Percentiles rank a stretch among this genome's conserved stretches.
These are phyloP conservation scores for Mesochorus sp. DNA, from an alignment of 2,888 invertebrate genomes.

Conservation along the genomic window DNA sequence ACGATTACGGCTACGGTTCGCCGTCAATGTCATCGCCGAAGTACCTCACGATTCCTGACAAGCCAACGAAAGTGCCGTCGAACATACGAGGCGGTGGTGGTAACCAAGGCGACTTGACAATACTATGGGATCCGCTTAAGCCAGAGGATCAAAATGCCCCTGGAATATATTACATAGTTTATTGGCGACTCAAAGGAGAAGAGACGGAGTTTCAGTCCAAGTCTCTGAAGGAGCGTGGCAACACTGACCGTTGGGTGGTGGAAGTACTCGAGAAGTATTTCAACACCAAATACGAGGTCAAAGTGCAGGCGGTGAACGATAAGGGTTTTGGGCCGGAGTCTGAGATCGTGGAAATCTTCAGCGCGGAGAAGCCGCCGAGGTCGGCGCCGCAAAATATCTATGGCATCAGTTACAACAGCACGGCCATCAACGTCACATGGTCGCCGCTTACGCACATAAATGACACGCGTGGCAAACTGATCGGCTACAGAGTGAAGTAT, in stretches of 20 bases:
- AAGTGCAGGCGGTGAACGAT: constrained; percentile 92
- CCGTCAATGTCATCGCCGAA: constrained; percentile 93
- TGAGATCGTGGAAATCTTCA: constrained; percentile 88
- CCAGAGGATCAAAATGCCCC: constrained; percentile 93
- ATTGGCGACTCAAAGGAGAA: constrained; percentile 90
- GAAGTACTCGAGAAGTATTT: constrained; percentile 89
- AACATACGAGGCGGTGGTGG: constrained; percentile 97
- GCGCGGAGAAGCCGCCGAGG: constrained; percentile 96
- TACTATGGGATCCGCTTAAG: constrained; percentile 92
- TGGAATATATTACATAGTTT: constrained; percentile 94
- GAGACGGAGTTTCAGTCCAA: constrained; percentile 90
- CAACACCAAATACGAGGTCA: constrained; percentile 92
- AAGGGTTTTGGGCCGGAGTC: constrained; percentile 93
- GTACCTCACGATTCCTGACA: constrained; percentile 91
- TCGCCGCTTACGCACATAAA: constrained; percentile 91
- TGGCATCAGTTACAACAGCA: constrained; percentile 93
- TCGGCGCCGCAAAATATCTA: constrained; percentile 92
- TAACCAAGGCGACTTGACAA: constrained; percentile 96
- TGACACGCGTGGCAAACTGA: constrained; percentile 93
- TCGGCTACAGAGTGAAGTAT: constrained; percentile 96
- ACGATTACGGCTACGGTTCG: constrained; percentile 91
- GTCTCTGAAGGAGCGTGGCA: constrained; percentile 88
- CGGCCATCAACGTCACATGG: constrained; percentile 96
- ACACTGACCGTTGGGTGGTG: constrained; percentile 91
- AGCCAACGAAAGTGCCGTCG: constrained; percentile 89